These are phyloP conservation scores for Diaperis boleti DNA, from an alignment of 2,888 invertebrate species.

Conservation along the genomic window DNA sequence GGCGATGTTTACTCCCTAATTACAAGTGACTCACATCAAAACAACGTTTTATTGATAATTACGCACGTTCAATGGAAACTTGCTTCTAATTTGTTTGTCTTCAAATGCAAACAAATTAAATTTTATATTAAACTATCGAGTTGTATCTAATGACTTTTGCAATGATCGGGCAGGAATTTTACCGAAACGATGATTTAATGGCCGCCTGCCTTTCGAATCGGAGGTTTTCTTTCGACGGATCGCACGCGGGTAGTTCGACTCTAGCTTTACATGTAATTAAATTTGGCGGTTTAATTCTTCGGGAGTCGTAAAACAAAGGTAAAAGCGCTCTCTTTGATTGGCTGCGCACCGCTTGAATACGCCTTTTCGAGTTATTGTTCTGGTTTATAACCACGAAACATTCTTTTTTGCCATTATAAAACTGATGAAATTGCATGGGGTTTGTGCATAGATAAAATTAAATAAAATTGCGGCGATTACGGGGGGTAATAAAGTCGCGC, in stretches of 20 bases:
- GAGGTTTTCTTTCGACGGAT: constrained; percentile 4
- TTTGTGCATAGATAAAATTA: background rate
- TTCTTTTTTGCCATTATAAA: constrained; percentile 41
- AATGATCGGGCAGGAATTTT: constrained; percentile 20
- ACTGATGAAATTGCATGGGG: background rate
- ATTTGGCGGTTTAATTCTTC: constrained; percentile 64
- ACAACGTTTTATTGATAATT: constrained; percentile 39
- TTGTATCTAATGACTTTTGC: constrained; percentile 26
- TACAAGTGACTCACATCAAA: constrained; percentile 38
- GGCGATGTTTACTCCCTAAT: constrained; percentile 31
- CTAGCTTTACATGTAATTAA: constrained; percentile 58
- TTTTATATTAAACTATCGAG: constrained; percentile 32
- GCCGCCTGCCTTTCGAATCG: background rate
- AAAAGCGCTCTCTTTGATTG: constrained; percentile 59
- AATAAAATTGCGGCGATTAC: background rate
- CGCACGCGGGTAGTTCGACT: background rate
- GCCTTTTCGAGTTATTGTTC: constrained; percentile 58
- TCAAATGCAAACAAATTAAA: constrained; percentile 35
- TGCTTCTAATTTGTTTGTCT: constrained; percentile 33
- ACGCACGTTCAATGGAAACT: constrained; percentile 31
- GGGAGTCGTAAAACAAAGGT: constrained; percentile 61
- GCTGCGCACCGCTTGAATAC: constrained; percentile 55
- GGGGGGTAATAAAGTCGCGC: background rate
- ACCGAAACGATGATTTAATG: constrained; percentile 24
- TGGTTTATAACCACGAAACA: constrained; percentile 55